Base-by-base conservation (phyloP, 2,113 vertebrate genomes). In the Rhynchopsitta pachyrhyncha region DNA sequence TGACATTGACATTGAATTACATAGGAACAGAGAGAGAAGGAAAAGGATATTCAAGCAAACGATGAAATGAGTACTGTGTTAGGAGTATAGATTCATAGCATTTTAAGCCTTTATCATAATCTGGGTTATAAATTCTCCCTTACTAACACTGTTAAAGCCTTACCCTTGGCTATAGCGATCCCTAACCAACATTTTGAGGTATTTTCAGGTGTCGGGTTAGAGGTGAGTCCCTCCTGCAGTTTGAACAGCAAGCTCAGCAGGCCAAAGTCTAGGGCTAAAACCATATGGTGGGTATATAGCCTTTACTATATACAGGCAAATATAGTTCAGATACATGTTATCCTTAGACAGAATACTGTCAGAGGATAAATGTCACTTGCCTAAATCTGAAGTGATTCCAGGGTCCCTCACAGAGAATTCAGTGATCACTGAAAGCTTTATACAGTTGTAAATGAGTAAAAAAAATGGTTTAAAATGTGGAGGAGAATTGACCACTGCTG, bases 151-250 rank as follows among this genome's bases (percentile, higher is more conserved):
- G 19, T 47, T 85, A 88, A 52, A 59, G 28, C n/a, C 29, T 59
- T 69, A 57, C 4, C 15, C 13, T 64, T 1, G 2, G 17, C 17
- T 41, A 15, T 24, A 74, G 39, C 1, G 0, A 53, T 76, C 11
- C 22, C 12, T 64, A 33, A n/a, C 7, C 14, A 23, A 19, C 7
- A 18, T 70, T 80, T 88, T 69, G 24, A 88, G 25, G 39, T 83
- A 37, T 16, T 69, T 69, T 79, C 12, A 16, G 14, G 8, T 50
- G 28, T 68, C 9, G 31, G 8, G 7, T 60, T 73, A 76, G 22
- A 82, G 41, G 10, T 8, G 29, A 46, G 49, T 33, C 41, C 28
- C 4, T 85, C 17, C 33, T 50, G 63, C 22, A 52, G 28, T 46
- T 62, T 29, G 42, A 75, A 50, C 20, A 22, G 17, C 31, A 76